Conservation (phyloP, 2,113 vertebrate genomes). For the Climacteris rufus region DNA sequence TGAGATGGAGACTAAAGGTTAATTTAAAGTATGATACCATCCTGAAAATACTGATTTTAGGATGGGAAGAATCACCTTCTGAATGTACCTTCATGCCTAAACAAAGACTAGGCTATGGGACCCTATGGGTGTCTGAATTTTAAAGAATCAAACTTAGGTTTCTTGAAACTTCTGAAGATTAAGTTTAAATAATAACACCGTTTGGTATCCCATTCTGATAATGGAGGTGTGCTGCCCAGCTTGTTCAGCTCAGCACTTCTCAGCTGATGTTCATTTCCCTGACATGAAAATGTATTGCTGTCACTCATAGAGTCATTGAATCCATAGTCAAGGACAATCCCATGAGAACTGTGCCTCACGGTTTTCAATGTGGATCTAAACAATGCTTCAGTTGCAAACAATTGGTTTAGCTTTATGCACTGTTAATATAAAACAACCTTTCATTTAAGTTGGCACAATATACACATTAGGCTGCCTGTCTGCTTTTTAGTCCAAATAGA, state of each 20-base stretch:
- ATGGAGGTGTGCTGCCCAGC: rapidly evolving
- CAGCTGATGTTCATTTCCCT: background rate
- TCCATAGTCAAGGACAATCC: background rate
- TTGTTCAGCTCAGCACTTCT: background rate
- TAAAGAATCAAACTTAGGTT: background rate
- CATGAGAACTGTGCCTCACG: background rate
- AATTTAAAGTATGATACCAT: background rate
- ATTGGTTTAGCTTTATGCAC: background rate
- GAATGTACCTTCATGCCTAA: background rate
- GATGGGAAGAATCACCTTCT: background rate
- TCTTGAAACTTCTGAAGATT: background rate
- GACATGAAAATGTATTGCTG: background rate
- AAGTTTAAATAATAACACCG: background rate
- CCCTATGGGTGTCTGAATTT: rapidly evolving
- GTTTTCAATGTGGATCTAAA: background rate
- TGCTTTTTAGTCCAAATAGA: background rate
- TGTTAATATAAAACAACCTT: background rate
- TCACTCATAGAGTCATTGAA: background rate
- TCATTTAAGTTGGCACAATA: background rate
- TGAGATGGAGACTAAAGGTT: background rate
- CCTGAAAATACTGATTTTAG: background rate
- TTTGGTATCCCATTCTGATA: background rate
- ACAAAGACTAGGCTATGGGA: background rate
- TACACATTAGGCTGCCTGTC: background rate
- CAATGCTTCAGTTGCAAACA: background rate